Evolutionary conservation across 2,888 invertebrate species (phyloP).

Genomic region (Orchesellides sinensis): DNA sequence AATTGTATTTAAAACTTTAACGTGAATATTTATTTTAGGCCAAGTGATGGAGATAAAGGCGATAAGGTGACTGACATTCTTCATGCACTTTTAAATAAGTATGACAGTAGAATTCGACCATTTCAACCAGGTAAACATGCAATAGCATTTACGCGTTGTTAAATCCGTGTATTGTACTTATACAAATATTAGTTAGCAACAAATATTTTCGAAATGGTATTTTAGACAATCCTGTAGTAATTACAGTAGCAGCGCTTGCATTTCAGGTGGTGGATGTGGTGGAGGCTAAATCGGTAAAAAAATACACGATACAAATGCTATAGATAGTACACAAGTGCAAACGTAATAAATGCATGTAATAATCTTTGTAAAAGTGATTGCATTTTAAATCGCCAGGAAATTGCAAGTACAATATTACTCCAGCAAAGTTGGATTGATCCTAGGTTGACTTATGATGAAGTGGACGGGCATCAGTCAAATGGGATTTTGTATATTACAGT

Average conservation of each 20-base stretch:
- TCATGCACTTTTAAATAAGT: conserved; percentile 11
- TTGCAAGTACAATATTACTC: not conserved
- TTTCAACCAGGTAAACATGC: conserved; percentile 17
- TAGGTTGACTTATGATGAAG: conserved; percentile 20
- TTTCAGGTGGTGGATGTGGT: conserved; percentile 1
- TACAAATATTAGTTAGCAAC: no score
- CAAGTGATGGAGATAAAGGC: not conserved
- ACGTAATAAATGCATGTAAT: no score
- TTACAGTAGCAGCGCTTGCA: not conserved
- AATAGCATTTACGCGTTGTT: not conserved
- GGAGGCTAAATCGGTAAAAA: conserved; percentile 20
- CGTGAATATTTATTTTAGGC: not conserved
- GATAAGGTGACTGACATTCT: conserved; percentile 30
- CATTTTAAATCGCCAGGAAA: conserved; percentile 29
- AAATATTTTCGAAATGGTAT: not conserved
- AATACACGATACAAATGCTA: no score
- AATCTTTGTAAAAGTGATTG: not conserved
- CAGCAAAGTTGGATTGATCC: conserved; percentile 42
- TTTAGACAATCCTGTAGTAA: not conserved
- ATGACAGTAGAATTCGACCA: conserved; percentile 45
- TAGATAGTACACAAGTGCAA: no score
- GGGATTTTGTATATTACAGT: conserved; percentile 18
- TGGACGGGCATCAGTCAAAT: not conserved
- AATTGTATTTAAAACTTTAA: no score
- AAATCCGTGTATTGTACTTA: not conserved